A percentile compares a stretch with the other conserved stretches of the same genome.
Conservation (phyloP, 2,797 vertebrate genomes). For the Paedocypris micromegethes region DNA sequence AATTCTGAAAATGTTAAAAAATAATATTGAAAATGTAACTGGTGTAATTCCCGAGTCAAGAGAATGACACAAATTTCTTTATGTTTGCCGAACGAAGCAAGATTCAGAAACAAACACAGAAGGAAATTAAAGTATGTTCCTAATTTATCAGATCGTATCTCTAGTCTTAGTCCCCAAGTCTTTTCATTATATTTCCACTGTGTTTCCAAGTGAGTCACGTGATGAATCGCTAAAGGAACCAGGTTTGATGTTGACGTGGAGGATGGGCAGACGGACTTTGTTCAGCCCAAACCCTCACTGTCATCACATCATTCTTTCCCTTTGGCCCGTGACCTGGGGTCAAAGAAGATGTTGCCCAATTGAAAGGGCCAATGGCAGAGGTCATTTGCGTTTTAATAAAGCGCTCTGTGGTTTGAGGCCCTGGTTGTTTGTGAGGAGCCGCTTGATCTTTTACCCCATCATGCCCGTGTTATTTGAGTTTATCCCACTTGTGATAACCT, state of each 20-base stretch:
- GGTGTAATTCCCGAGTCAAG: too few species aligned
- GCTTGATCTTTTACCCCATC: neutral
- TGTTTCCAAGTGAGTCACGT: too few species aligned
- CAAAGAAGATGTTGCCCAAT: conserved; percentile 4
- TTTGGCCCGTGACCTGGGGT: conserved; percentile 1
- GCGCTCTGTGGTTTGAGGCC: neutral
- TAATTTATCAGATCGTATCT: too few species aligned
- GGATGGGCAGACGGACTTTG: neutral
- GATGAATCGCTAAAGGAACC: too few species aligned
- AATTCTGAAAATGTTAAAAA: too few species aligned
- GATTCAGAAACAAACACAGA: too few species aligned
- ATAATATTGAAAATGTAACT: too few species aligned
- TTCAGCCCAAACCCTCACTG: conserved; percentile 1
- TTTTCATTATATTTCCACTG: too few species aligned
- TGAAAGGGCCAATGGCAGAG: conserved; percentile 1
- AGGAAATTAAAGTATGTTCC: too few species aligned
- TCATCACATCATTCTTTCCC: neutral
- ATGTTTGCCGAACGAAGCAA: too few species aligned
- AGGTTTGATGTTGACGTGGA: neutral
- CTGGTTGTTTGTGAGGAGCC: neutral
- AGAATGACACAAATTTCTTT: too few species aligned
- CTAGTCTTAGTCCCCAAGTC: too few species aligned
- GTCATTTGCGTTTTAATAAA: conserved; percentile 7
- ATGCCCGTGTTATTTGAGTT: neutral
- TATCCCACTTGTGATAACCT: neutral